Percentiles rank a stretch among this genome's conserved stretches.
These are phyloP conservation scores for Piezodorus guildinii DNA, from an alignment of 1,140 invertebrate species.

Conservation along the genomic window DNA sequence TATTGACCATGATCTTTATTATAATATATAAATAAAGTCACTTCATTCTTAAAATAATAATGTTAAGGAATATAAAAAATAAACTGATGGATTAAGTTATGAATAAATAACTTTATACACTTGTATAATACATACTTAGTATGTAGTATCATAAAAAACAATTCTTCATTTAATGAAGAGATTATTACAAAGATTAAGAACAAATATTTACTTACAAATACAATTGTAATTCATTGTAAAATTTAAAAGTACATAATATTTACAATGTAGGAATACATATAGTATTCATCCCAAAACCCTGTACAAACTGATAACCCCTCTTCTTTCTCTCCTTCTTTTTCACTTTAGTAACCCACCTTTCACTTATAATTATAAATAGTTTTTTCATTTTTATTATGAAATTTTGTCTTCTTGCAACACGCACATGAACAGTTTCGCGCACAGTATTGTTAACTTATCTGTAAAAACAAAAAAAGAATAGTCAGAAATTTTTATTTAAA, in stretches of 20 bases:
- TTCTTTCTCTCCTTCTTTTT: no score
- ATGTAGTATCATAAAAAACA: conserved; percentile 8
- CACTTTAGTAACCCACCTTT: no score
- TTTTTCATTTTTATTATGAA: not conserved
- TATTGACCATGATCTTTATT: no score
- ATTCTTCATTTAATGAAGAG: conserved; percentile 8
- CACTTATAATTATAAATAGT: no score
- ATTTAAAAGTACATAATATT: not conserved
- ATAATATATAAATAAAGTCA: no score
- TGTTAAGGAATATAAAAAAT: no score
- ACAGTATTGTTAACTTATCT: conserved; percentile 50
- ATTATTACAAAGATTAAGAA: not conserved
- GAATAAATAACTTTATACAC: no score
- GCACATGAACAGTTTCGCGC: conserved; percentile 63
- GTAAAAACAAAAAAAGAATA: conserved; percentile 32
- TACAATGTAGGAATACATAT: conserved; percentile 9
- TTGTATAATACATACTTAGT: conserved; percentile 10
- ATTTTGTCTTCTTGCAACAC: conserved; percentile 44
- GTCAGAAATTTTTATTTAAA: not conserved
- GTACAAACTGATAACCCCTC: not conserved
- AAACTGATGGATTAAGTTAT: no score
- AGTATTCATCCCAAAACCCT: not conserved
- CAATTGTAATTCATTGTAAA: not conserved
- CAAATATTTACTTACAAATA: conserved; percentile 13
- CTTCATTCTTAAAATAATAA: no score